Evolutionary conservation across 2,113 vertebrate genomes (phyloP), one percentile per base, ranked within the genome.

Genomic region (Solenodon paradoxus): DNA sequence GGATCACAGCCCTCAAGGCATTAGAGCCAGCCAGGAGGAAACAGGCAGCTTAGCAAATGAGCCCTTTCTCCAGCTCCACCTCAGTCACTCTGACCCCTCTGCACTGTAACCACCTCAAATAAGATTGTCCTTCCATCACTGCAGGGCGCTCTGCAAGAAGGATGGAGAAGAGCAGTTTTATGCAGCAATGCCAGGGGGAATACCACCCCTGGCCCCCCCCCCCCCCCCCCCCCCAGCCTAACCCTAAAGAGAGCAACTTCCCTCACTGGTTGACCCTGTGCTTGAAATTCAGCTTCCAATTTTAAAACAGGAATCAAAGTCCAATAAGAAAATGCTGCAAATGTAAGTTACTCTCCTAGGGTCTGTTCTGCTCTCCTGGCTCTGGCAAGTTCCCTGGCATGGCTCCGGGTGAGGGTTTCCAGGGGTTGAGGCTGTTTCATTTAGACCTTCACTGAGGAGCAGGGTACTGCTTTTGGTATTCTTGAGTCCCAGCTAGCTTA

Each of bases 241-340:
- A 35, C 71, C 68, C 89, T 90, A 82, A 80, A 92, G 81, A 88
- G 63, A 81, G 88, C 85, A 94, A 97, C 81, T 89, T 87, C 53
- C 9, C 74, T 59, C 16, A 51, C n/a, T 45, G 42, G 55, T 1
- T 55, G 81, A 72, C 88, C 91, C 7, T 55, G 26, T 96, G 92
- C 92, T 95, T 94, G 95, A 97, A 96, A 98, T 82, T 90, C 88
- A 96, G 86, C 79, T 88, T 97, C 93, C 85, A 57, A 12, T 96
- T 97, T 95, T 97, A 93, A 98, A 97, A 97, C 97, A 94, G 72
- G 86, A 94, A 93, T 64, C 86, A 64, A 96, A 88, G 92, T 95
- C 94, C 97, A 97, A 95, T 93, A 80, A 95, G 83, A 97, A 92
- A 96, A 97, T 80, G 95, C 83, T 96, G 93, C 96, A 97, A 93